Evolutionary conservation across 2,113 vertebrate genomes (phyloP).

Genomic region (Tachycineta bicolor): DNA sequence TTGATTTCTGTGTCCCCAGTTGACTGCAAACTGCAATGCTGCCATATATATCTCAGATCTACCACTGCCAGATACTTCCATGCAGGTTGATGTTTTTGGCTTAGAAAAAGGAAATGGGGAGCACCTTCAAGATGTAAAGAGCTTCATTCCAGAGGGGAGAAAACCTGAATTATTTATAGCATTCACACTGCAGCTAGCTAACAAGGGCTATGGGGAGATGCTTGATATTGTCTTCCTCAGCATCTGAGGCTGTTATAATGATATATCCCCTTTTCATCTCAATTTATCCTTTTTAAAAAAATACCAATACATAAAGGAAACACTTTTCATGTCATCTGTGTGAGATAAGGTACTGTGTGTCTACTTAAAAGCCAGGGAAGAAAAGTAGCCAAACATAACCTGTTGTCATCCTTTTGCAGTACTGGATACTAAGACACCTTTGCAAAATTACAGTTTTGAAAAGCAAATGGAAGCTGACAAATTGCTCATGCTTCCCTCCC

Average conservation of each 20-base stretch:
- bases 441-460: not conserved
- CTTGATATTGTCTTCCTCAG: not conserved
- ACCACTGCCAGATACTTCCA: not conserved
- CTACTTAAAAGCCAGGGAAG: not conserved
- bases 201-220: not conserved
- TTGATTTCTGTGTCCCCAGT: not conserved
- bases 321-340: not conserved
- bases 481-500: not conserved
- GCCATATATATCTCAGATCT: not conserved
- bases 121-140: not conserved
- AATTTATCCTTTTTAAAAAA: not conserved
- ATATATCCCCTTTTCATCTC: not conserved
- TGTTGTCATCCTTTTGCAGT: not conserved
- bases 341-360: not conserved
- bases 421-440: not conserved
- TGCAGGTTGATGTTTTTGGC: not conserved
- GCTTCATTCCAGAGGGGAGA: not conserved
- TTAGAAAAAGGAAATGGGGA: not conserved
- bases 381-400: not conserved
- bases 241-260: not conserved
- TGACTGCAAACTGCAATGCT: not conserved
- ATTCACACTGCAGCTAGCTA: not conserved
- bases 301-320: not conserved
- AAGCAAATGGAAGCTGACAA: not conserved
- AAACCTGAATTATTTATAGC: not conserved